Evolutionary conservation across 1,140 invertebrate genomes (phyloP).

Genomic region (Bombus haemorrhoidalis): DNA sequence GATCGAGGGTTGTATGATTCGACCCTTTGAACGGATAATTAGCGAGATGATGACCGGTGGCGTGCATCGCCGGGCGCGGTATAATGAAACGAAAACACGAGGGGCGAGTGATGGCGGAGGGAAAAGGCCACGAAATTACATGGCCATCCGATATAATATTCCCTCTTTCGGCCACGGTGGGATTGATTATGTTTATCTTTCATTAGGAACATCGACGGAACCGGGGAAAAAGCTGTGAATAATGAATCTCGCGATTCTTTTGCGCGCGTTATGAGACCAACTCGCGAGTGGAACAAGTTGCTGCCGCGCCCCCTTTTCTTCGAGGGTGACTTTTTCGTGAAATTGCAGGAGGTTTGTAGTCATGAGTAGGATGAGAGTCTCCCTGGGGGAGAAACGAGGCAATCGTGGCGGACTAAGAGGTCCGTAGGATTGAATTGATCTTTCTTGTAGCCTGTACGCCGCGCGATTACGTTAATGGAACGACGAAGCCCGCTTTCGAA

Average conservation of each 20-base stretch:
- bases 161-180: slow-evolving; percentile 73
- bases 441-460: slow-evolving; percentile 12
- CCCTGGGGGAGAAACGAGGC: slow-evolving; percentile 9
- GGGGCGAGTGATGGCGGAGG: slow-evolving; percentile 37
- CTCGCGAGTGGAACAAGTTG: not conserved
- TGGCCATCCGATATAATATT: slow-evolving; percentile 78
- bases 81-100: slow-evolving; percentile 81
- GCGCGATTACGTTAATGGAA: slow-evolving; percentile 49
- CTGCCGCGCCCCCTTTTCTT: not conserved
- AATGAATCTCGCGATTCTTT: slow-evolving; percentile 77
- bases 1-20: slow-evolving; percentile 14
- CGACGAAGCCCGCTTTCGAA: not conserved
- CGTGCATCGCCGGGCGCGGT: slow-evolving; percentile 30
- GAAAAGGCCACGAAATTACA: slow-evolving; percentile 72
- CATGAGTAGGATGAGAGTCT: not conserved
- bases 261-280: slow-evolving; percentile 1
- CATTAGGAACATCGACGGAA: slow-evolving; percentile 77
- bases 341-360: not conserved
- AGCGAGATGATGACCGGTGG: slow-evolving; percentile 72
- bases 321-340: slow-evolving; percentile 23
- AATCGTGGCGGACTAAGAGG: slow-evolving; percentile 23
- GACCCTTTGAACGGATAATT: slow-evolving; percentile 72
- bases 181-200: slow-evolving; percentile 83
- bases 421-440: slow-evolving; percentile 36
- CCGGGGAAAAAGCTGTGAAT: slow-evolving; percentile 69